Evolutionary conservation across 2,888 invertebrate genomes (phyloP), one percentile per base, ranked within the genome.

Genomic region (Lasioglossum pauxillum): DNA sequence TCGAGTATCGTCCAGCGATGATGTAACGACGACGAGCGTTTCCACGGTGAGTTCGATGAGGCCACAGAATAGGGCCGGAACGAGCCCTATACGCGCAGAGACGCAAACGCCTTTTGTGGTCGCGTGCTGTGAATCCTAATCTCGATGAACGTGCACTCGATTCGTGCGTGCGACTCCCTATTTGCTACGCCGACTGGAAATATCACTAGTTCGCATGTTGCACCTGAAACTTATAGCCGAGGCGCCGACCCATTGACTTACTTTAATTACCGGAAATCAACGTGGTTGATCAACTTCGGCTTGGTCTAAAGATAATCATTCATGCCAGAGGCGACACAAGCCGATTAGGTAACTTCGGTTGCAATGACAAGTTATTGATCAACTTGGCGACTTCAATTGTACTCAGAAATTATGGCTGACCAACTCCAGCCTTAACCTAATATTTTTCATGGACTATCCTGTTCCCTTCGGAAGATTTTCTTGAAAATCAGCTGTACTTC

Each of bases 1-100:
- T 94, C 94, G 90, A 85, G 91, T 94, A 88, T 91, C 93, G 86
- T 64, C 75, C 75, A 79, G 84, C 87, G 89, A 92, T 93, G 92
- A 93, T 91, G 92, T 90, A 93, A 94, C 88, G 80, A 57, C n/a
- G 82, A 57, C 82, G 82, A 82, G 80, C 76, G 83, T 88, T 85
- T 84, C 81, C 82, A 78, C 77, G 69, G 60, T 78, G 83, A 75
- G 80, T 86, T 84, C 80, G 78, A 75, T 53, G 82, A 78, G 53
- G 72, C 86, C 82, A 53, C 75, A 82, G 64, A 31, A 64, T 64
- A 64, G 81, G 88, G 82, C 87, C 57, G 84, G 87, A 85, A 90
- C 85, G 87, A 78, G 80, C 84, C 88, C 88, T 84, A 78, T 75
- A 78, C 77, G 82, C 44, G 79, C 74, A 76, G 38, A 76, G 81